phyloP scores from a whole-genome alignment of 2,113 vertebrate species.

The Xiphias gladius region DNA sequence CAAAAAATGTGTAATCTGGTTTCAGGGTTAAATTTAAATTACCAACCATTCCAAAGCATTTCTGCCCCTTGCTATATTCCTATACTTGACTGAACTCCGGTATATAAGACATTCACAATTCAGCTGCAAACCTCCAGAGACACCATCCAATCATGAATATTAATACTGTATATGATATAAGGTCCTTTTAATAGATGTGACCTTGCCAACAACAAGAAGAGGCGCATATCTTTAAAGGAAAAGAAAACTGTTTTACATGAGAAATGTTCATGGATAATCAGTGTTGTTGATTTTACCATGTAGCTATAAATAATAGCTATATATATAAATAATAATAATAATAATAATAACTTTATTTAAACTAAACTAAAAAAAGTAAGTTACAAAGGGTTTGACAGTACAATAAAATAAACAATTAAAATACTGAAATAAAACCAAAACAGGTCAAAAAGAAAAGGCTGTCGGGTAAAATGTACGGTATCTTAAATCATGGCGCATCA shows the following conservation, averaged over 20 bases:
- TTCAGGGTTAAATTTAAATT: constrained; percentile 13
- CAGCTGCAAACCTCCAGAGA: constrained; percentile 52
- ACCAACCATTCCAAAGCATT: neutral
- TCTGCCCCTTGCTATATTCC: constrained; percentile 27
- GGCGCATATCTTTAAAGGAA: constrained; percentile 17
- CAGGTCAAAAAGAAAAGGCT: too few species aligned
- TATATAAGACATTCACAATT: constrained; percentile 45
- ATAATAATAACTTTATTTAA: too few species aligned
- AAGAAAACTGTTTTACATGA: neutral
- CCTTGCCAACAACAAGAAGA: constrained; percentile 21
- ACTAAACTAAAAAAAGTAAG: too few species aligned
- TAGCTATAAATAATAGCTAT: neutral
- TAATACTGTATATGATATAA: constrained; percentile 56
- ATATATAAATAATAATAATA: neutral
- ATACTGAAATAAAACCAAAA: too few species aligned
- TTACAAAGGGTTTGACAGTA: too few species aligned
- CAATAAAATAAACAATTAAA: too few species aligned
- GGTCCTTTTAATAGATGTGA: constrained; percentile 30
- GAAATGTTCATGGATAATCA: neutral
- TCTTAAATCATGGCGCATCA: neutral
- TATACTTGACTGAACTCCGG: constrained; percentile 23
- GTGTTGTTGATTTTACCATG: neutral
- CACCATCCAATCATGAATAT: constrained; percentile 52
- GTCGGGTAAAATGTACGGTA: neutral
- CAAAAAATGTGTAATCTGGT: neutral